Conservation (phyloP, 2,797 vertebrate genomes). For the Champsocephalus esox region DNA sequence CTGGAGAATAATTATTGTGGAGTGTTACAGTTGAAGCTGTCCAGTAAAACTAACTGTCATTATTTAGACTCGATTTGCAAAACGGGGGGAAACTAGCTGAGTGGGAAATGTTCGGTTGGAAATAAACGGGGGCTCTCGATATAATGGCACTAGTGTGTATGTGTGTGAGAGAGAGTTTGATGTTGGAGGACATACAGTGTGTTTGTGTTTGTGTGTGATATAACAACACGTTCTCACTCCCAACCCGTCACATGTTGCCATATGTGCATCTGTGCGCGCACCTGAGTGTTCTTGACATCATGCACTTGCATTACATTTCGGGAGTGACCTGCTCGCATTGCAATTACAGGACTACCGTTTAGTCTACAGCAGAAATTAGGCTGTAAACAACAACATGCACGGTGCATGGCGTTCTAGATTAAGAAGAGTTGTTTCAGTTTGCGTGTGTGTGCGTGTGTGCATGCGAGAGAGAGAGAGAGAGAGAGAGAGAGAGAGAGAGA, state of each 20-base stretch:
- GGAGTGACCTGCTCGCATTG: slow-evolving; percentile 38
- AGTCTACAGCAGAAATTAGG: slow-evolving; percentile 39
- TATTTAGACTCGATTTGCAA: slow-evolving; percentile 97
- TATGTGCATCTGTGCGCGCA: slow-evolving; percentile 28
- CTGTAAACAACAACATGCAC: slow-evolving; percentile 25
- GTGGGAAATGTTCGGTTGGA: slow-evolving; percentile 97
- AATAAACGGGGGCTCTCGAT: slow-evolving; percentile 96
- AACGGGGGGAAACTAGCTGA: slow-evolving; percentile 91
- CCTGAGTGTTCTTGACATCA: slow-evolving; percentile 9
- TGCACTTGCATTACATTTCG: slow-evolving; percentile 43
- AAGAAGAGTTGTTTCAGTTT: slow-evolving; percentile 18
- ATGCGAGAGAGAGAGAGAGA: too few species aligned
- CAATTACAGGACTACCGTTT: slow-evolving; percentile 46
- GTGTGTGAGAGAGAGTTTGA: slow-evolving; percentile 37
- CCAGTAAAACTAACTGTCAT: slow-evolving; percentile 99
- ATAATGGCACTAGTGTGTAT: slow-evolving; percentile 87
- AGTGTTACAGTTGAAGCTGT: slow-evolving; percentile 99
- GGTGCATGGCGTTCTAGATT: slow-evolving; percentile 11
- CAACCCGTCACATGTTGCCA: too few species aligned
- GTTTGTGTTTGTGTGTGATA: slow-evolving; percentile 28
- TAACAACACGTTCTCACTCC: background rate
- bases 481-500: too few species aligned
- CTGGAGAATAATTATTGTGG: slow-evolving; percentile 99
- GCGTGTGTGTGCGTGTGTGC: background rate
- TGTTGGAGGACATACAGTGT: slow-evolving; percentile 20